A percentile compares a stretch with the other conserved stretches of the same genome.
phyloP scores from a whole-genome alignment of 2,797 vertebrate genomes.

The Octomys mimax region DNA sequence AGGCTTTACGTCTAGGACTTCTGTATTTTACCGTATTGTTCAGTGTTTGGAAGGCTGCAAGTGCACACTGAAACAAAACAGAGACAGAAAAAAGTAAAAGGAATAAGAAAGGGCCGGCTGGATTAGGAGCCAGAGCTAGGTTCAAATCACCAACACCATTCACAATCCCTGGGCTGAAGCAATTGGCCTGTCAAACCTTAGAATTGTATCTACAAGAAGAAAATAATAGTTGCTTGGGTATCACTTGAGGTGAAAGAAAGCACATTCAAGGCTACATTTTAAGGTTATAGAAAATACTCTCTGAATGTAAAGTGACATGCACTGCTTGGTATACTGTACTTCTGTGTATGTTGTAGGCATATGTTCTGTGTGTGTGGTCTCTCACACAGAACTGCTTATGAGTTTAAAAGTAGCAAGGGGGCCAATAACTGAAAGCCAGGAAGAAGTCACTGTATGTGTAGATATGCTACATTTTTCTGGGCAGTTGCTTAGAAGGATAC shows the following conservation, averaged over 20 bases:
- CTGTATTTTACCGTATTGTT: background rate
- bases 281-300: constrained; percentile 13
- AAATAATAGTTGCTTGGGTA: background rate
- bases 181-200: background rate
- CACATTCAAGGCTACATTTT: background rate
- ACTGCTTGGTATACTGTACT: background rate
- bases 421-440: background rate
- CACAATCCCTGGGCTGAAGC: background rate
- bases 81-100: background rate
- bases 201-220: background rate
- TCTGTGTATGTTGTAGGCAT: background rate
- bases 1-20: background rate
- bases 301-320: background rate
- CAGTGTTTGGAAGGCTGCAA: background rate
- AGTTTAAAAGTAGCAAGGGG: constrained; percentile 37
- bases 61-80: background rate
- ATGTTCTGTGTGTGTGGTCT: background rate
- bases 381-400: background rate
- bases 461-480: background rate
- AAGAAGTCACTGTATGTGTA: background rate
- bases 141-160: background rate
- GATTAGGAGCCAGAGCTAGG: background rate
- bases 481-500: background rate
- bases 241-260: background rate
- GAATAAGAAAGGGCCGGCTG: background rate